Evolutionary conservation across 2,888 invertebrate species (phyloP).

Genomic region (Callyntrura sp.): DNA sequence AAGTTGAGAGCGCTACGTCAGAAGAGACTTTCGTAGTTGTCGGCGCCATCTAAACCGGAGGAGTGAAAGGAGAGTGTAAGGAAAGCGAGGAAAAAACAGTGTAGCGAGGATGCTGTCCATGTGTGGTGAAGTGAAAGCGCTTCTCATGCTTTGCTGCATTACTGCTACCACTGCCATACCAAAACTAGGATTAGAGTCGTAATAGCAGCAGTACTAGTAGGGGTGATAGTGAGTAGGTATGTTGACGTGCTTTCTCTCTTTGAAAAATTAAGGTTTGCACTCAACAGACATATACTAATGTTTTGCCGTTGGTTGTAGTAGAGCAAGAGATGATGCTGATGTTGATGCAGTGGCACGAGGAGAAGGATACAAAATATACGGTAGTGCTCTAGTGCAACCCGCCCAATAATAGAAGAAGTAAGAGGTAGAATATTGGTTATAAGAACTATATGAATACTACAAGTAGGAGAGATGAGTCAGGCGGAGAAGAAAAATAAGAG

Average conservation of each 20-base stretch:
- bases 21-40: not conserved
- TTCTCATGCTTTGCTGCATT: constrained; percentile 40
- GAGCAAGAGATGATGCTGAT: constrained; percentile 38
- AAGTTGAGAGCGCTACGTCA: not conserved
- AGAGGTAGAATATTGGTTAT: not conserved
- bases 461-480: not conserved
- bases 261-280: too few relatives aligned
- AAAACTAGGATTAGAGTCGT: not conserved
- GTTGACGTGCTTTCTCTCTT: not conserved
- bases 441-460: too few relatives aligned
- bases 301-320: constrained; percentile 34
- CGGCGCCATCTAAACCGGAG: not conserved
- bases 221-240: not conserved
- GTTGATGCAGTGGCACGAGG: constrained; percentile 52
- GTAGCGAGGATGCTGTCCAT: not conserved
- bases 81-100: constrained; percentile 18
- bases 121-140: constrained; percentile 48
- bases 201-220: not conserved
- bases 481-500: constrained; percentile 16
- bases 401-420: not conserved
- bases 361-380: not conserved
- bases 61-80: not conserved
- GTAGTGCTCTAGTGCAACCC: not conserved
- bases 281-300: not conserved
- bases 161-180: constrained; percentile 37